A percentile compares a stretch with the other conserved stretches of the same genome.
Evolutionary conservation across 2,888 invertebrate genomes (phyloP).

Genomic region (Sylvicola cinctus): DNA sequence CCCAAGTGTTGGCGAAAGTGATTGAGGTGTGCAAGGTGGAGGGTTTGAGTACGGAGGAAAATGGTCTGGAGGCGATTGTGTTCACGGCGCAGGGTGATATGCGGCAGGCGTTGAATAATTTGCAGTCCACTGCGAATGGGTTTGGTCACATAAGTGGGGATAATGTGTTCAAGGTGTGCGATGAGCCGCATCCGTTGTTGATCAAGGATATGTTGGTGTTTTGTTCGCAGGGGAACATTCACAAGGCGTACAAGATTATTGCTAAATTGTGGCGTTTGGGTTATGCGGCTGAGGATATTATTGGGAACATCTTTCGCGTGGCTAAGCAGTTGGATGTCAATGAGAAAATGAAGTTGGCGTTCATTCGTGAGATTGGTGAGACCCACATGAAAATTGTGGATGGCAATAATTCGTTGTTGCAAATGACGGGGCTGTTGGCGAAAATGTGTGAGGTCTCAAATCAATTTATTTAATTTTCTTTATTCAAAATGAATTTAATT

Average conservation of each 20-base stretch:
- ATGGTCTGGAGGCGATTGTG: constrained; percentile 87
- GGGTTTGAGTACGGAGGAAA: constrained; percentile 60
- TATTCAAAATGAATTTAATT: no score
- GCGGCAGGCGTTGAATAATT: constrained; percentile 91
- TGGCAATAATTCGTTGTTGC: constrained; percentile 69
- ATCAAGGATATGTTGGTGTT: constrained; percentile 78
- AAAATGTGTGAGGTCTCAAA: constrained; percentile 41
- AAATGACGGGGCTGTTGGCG: constrained; percentile 76
- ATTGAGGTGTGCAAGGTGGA: constrained; percentile 55
- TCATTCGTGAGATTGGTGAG: constrained; percentile 77
- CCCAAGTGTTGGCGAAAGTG: constrained; percentile 68
- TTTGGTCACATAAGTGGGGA: constrained; percentile 79
- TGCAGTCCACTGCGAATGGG: constrained; percentile 86
- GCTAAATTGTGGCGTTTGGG: constrained; percentile 82
- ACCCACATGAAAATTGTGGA: constrained; percentile 82
- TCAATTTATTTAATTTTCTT: neutral
- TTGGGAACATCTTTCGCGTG: constrained; percentile 85
- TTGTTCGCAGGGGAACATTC: constrained; percentile 62
- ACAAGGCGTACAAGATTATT: constrained; percentile 72
- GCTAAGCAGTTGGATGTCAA: constrained; percentile 67
- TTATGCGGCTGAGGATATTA: constrained; percentile 92
- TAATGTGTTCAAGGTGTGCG: constrained; percentile 97
- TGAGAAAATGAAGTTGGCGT: constrained; percentile 64
- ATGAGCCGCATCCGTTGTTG: constrained; percentile 92
- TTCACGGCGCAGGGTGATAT: constrained; percentile 98